These are phyloP conservation scores for Lophura swinhoii DNA, from an alignment of 2,797 vertebrate species.

Conservation along the genomic window DNA sequence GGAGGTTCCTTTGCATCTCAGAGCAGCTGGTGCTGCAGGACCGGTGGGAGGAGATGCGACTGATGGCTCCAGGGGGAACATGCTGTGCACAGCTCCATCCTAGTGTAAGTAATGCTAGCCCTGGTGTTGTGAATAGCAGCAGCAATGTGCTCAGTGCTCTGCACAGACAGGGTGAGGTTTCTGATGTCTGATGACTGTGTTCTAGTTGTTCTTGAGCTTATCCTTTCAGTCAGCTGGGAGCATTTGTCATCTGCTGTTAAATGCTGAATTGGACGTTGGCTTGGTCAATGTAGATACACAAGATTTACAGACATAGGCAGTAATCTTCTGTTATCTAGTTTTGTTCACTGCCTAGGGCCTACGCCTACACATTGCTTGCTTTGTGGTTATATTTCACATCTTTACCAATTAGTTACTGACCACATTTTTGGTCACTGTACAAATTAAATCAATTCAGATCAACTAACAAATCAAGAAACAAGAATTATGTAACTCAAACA, in stretches of 20 bases:
- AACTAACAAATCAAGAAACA: conserved; percentile 65
- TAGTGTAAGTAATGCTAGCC: not conserved
- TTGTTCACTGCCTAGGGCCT: conserved; percentile 9
- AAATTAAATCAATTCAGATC: conserved; percentile 47
- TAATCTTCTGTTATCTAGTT: not conserved
- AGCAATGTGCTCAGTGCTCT: not conserved
- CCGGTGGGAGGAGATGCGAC: not conserved
- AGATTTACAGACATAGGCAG: not conserved
- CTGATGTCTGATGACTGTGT: not conserved
- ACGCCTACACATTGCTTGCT: not conserved
- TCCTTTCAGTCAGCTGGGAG: not conserved
- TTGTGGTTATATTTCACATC: not conserved
- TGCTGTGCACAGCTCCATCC: not conserved
- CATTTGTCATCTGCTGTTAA: not conserved
- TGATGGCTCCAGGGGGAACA: rapidly evolving
- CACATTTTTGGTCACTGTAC: not conserved
- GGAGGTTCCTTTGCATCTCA: not conserved
- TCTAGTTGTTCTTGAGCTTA: not conserved
- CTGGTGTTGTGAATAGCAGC: rapidly evolving
- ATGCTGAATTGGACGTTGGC: not conserved
- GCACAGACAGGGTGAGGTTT: not conserved
- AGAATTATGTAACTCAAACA: conserved; percentile 69
- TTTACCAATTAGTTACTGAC: conserved; percentile 19
- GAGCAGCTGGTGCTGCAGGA: not conserved
- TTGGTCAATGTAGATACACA: not conserved